These are phyloP conservation scores for Pristionchus exspectatus DNA, from an alignment of 2,888 invertebrate species.

Conservation along the genomic window DNA sequence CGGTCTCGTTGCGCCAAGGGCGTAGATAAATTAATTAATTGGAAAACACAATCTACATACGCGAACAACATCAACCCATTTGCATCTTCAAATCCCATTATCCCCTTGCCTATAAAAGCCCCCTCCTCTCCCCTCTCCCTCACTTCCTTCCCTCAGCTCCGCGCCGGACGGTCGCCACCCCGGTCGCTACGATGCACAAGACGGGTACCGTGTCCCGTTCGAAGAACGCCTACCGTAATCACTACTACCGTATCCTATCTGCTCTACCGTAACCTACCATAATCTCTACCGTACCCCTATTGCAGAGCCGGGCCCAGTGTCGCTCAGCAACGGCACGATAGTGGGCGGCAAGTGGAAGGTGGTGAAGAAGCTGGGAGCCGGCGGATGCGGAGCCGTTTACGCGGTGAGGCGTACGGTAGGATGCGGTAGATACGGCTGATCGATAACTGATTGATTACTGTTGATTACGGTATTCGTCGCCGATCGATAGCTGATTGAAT, in stretches of 20 bases:
- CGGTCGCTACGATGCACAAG: not conserved
- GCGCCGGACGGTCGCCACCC: not conserved
- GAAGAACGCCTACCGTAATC: not conserved
- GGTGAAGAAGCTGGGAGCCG: slow-evolving; percentile 42
- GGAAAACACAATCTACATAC: no score
- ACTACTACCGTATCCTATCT: no score
- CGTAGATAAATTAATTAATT: no score
- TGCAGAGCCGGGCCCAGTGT: slow-evolving; percentile 39
- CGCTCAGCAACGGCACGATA: not conserved
- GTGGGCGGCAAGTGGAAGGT: slow-evolving; percentile 41
- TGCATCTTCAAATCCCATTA: no score
- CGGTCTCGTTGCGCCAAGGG: no score
- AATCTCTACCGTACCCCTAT: not conserved
- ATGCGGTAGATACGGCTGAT: not conserved
- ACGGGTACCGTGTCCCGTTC: slow-evolving; percentile 30
- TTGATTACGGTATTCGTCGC: not conserved
- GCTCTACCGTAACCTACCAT: not conserved
- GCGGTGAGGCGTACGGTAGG: slow-evolving; percentile 13
- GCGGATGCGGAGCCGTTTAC: slow-evolving; percentile 51
- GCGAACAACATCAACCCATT: no score
- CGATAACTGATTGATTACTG: not conserved
- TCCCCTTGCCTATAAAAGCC: no score
- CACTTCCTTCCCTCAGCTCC: not conserved
- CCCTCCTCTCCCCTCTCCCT: not conserved
- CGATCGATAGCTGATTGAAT: not conserved